A percentile compares a stretch with the other conserved stretches of the same genome.
These are phyloP conservation scores for Silurus lanzhouensis DNA, from an alignment of 2,797 vertebrate species.

Conservation along the genomic window DNA sequence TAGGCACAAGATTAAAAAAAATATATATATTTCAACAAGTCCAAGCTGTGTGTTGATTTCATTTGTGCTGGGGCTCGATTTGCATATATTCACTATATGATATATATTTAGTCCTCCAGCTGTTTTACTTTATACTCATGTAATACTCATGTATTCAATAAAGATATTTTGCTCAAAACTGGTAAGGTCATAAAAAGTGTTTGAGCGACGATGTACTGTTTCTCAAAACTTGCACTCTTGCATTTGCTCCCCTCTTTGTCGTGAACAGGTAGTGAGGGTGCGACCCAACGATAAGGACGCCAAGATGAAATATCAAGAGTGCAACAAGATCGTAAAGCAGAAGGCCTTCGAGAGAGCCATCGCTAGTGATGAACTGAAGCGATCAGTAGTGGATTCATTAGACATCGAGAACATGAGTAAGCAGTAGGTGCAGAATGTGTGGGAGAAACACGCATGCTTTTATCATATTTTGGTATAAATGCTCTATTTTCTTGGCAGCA, in stretches of 20 bases:
- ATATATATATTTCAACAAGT: not conserved
- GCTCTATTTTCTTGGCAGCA: not conserved
- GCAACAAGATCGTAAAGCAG: conserved; percentile 91
- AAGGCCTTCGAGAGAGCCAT: conserved; percentile 95
- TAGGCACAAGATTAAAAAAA: too few species aligned
- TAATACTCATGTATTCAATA: not conserved
- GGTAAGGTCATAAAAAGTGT: too few species aligned
- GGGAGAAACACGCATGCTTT: too few species aligned
- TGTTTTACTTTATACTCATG: not conserved
- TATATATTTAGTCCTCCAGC: not conserved
- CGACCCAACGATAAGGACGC: conserved; percentile 93
- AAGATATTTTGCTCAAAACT: not conserved
- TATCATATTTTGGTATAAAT: not conserved
- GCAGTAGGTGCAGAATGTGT: conserved; percentile 50
- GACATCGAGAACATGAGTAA: conserved; percentile 97
- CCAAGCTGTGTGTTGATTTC: not conserved
- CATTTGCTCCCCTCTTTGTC: conserved; percentile 10
- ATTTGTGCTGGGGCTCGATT: not conserved
- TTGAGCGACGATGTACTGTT: too few species aligned
- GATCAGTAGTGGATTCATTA: conserved; percentile 89
- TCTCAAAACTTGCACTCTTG: too few species aligned
- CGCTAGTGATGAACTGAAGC: conserved; percentile 86
- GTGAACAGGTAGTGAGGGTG: conserved; percentile 85
- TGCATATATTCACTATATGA: too few species aligned
- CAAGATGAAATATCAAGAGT: conserved; percentile 93